phyloP scores from a whole-genome alignment of 2,113 vertebrate species.

The Rhabdornis inornatus region DNA sequence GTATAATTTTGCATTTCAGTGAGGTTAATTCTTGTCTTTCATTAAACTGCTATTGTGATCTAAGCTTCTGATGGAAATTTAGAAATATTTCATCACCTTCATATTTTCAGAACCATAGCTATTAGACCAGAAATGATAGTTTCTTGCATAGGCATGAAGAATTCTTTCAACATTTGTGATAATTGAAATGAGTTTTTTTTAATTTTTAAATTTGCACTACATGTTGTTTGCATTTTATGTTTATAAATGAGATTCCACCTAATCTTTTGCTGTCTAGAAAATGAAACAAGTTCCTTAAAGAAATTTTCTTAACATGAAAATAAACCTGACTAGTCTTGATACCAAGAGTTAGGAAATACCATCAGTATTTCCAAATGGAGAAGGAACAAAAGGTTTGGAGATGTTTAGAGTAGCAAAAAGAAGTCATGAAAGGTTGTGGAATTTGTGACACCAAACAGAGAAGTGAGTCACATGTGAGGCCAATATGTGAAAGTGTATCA shows the following conservation, averaged over 20 bases:
- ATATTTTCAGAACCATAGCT: not conserved
- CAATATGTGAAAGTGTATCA: not conserved
- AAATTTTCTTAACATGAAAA: not conserved
- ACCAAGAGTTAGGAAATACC: not conserved
- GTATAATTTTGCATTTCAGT: slow-evolving; percentile 31
- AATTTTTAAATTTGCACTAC: not conserved
- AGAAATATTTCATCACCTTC: slow-evolving; percentile 9
- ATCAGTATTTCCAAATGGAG: not conserved
- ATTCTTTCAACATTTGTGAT: not conserved
- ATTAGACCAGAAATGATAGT: not conserved
- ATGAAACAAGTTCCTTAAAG: not conserved
- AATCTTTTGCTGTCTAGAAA: not conserved
- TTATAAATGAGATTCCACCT: not conserved
- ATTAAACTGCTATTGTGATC: slow-evolving; percentile 33
- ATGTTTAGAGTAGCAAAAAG: not conserved
- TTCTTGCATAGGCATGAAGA: not conserved
- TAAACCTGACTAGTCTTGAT: not conserved
- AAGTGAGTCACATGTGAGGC: not conserved
- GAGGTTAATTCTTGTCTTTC: slow-evolving; percentile 35
- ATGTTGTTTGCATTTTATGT: not conserved
- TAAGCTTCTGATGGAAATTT: slow-evolving; percentile 13
- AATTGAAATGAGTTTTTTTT: not conserved
- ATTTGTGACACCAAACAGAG: not conserved
- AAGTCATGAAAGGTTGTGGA: not conserved
- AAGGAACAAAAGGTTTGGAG: not conserved